These are phyloP conservation scores for Sipha flava DNA, from an alignment of 1,140 invertebrate genomes.

Conservation along the genomic window DNA sequence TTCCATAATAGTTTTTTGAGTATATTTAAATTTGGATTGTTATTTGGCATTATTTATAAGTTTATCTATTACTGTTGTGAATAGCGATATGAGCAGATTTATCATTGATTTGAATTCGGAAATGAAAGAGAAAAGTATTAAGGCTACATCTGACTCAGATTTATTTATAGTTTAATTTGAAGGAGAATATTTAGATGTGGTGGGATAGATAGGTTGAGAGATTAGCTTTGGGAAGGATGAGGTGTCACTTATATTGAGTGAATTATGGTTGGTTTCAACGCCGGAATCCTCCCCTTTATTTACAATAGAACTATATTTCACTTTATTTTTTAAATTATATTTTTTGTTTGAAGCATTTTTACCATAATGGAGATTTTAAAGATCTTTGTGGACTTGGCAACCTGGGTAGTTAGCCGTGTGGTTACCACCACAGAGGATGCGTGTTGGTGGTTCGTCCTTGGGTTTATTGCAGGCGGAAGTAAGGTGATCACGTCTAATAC, in stretches of 20 bases:
- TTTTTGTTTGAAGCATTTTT: too few relatives aligned
- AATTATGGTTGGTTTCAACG: background rate
- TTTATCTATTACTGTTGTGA: background rate
- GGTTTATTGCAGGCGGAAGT: slow-evolving; percentile 2
- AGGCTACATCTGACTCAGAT: background rate
- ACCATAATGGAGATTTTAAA: slow-evolving; percentile 1
- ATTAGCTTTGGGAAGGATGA: background rate
- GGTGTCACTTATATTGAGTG: background rate
- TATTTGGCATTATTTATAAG: background rate
- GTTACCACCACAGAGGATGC: background rate
- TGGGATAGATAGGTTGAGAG: background rate
- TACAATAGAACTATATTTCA: background rate
- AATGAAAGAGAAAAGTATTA: background rate
- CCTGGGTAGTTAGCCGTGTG: slow-evolving; percentile 21
- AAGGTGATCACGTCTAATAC: slow-evolving; percentile 40
- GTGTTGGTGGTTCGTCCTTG: background rate
- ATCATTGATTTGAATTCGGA: background rate
- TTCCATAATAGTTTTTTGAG: background rate
- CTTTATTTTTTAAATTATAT: background rate
- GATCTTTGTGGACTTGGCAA: background rate
- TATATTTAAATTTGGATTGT: background rate
- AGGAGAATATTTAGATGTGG: too few relatives aligned
- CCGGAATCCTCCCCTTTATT: background rate
- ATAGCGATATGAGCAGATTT: background rate
- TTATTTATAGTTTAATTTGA: too few relatives aligned